Evolutionary conservation across 2,888 invertebrate species (phyloP), one percentile per base, ranked within the genome.

Genomic region (Napeogenes sylphis): DNA sequence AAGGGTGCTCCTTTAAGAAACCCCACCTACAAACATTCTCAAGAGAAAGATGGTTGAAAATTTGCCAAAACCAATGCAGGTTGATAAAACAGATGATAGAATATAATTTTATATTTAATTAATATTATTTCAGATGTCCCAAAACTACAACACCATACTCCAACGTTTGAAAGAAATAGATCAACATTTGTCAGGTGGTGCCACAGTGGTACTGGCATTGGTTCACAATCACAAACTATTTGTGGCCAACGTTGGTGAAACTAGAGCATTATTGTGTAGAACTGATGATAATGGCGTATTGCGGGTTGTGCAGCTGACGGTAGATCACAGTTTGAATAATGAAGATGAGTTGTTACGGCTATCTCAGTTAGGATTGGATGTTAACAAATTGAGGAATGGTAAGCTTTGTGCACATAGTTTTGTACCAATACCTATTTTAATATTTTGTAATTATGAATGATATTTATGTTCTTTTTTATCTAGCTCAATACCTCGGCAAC

Each of bases 261-360:
- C 95, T 38, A 86, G 97, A 69, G 97, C 96, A 0, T 80, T 97
- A 30, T 85, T 98, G 2, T 96, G 97, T 72, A 93, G 94, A 78
- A 95, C 94, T 0, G 97, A 96, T 76, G 90, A 91, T 42, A 95
- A 95, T 78, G 93, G 94, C 2, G 95, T 96, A 21, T 83, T 96
- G 55, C 56, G 76, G 2, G 96, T 97, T 0, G 92, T 94, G 3
- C 97, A 97, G 80, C 84, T 98, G 58, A 95, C 95, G 2, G 93
- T 95, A 0, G 97, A 97, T 80, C 98, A 98, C 78, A 95, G 96
- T 73, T 88, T 97, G 51, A 90, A 92, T 58, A 97, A 97, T 76
- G 96, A 97, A 76, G 96, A 97, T 76, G 98, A 98, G 84, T 80
- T 97, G 65, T 81, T 95, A 59, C 87, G 98, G 70, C 85, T 98